Evolutionary conservation across 2,888 invertebrate species (phyloP), one percentile per base, ranked within the genome.

Genomic region (Tigriopus californicus): DNA sequence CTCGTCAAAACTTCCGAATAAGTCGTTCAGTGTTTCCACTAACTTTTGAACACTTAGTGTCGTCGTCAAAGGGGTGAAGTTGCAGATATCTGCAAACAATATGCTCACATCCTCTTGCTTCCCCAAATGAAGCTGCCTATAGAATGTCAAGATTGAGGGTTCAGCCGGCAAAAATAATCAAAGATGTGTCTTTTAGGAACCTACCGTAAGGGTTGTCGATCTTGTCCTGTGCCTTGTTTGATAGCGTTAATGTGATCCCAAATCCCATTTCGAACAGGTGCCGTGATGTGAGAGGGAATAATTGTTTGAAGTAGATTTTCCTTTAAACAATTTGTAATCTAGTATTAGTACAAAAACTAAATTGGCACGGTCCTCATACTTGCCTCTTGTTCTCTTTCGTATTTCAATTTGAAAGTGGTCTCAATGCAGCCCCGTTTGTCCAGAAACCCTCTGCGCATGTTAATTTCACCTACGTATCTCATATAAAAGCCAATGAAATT

Each of bases 61-160:
- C 0, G 84, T 84, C 0, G 92, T 90, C 71, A 89, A 78, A 65
- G 82, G 80, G 0, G 91, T 91, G 67, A 89, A 92, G 72, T 91
- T 90, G 0, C 91, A 91, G 51, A 92, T 88, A 70, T 92, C 92
- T 0, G 92, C 91, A 68, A 88, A 92, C 41, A 92, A 72, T 63
- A 92, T 86, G 65, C 87, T 84, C 1, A 92, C 91, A 68, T 90
- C 83, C 15, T 84, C 79, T 68, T 92, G 89, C 42, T 82, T 81
- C 70, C 88, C 85, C 0, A 92, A 82, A 67, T 89, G 89, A 0
- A 89, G 74, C 67, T 88, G 83, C 65, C 91, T 91, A 73, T 33
- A 33, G 8, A n/a, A n/a, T n/a, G n/a, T n/a, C n/a, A n/a, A n/a
- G n/a, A n/a, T n/a, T n/a, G n/a, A n/a, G n/a, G n/a, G n/a, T n/a